A percentile compares a stretch with the other conserved stretches of the same genome.
Conservation (phyloP, 2,797 vertebrate species). For the Amniataba percoides region DNA sequence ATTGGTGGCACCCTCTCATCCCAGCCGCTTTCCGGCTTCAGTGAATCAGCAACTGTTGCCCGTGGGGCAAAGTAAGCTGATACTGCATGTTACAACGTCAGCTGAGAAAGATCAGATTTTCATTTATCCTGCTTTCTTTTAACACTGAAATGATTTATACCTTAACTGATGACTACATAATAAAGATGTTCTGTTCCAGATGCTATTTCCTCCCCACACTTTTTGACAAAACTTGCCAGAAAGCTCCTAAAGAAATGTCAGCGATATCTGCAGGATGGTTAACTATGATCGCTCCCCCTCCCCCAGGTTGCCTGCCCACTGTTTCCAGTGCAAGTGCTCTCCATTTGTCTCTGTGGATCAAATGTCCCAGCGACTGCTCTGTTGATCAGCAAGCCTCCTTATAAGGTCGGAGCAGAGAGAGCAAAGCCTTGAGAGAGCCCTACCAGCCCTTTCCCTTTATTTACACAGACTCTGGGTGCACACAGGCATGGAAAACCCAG, state of each 20-base stretch:
- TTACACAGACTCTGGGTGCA: slow-evolving; percentile 76
- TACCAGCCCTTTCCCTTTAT: slow-evolving; percentile 78
- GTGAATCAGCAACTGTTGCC: slow-evolving; percentile 65
- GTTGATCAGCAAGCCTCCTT: slow-evolving; percentile 81
- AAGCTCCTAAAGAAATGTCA: slow-evolving; percentile 49
- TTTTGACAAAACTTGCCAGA: slow-evolving; percentile 41
- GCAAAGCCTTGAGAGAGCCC: slow-evolving; percentile 74
- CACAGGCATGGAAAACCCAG: slow-evolving; percentile 70
- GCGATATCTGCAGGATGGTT: slow-evolving; percentile 60
- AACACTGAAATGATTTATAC: slow-evolving; percentile 3
- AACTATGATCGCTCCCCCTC: slow-evolving; percentile 60
- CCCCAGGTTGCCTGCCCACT: slow-evolving; percentile 61
- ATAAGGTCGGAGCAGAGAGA: slow-evolving; percentile 81
- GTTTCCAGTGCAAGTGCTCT: slow-evolving; percentile 80
- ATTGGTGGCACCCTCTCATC: slow-evolving; percentile 55
- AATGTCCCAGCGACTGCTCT: slow-evolving; percentile 75
- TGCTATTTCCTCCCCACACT: slow-evolving; percentile 14
- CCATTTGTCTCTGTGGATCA: slow-evolving; percentile 84
- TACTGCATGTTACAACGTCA: slow-evolving; percentile 32
- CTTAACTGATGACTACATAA: neutral
- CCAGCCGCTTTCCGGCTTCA: slow-evolving; percentile 42
- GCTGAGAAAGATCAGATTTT: slow-evolving; percentile 3
- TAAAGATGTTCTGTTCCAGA: slow-evolving; percentile 10
- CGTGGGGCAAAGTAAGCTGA: slow-evolving; percentile 45
- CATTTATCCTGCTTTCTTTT: neutral